These are phyloP conservation scores for Lamproptera curius DNA, from an alignment of 2,888 invertebrate species.

Conservation along the genomic window DNA sequence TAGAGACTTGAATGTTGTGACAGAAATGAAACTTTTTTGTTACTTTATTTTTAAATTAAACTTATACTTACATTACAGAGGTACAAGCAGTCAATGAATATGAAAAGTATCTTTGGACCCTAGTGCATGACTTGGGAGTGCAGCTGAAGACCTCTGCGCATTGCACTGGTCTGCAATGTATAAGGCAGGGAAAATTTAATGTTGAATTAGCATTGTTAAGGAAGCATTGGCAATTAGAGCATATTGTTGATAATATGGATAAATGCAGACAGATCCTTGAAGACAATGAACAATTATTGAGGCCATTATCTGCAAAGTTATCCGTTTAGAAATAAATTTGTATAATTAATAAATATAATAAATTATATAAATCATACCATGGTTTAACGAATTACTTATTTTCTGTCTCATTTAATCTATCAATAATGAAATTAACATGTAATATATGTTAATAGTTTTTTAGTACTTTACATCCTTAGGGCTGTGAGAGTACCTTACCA, in stretches of 20 bases:
- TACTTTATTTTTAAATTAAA: too few relatives aligned
- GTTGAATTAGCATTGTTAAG: slow-evolving; percentile 86
- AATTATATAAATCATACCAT: too few relatives aligned
- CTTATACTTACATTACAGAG: slow-evolving; percentile 85
- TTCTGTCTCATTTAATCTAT: too few relatives aligned
- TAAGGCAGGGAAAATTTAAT: slow-evolving; percentile 89
- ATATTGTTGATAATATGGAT: slow-evolving; percentile 82
- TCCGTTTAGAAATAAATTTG: slow-evolving; percentile 28
- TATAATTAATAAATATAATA: not conserved
- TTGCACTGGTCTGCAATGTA: slow-evolving; percentile 87
- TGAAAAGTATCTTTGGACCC: slow-evolving; percentile 84
- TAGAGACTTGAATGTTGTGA: too few relatives aligned
- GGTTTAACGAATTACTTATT: too few relatives aligned
- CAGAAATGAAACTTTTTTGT: too few relatives aligned
- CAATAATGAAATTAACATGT: too few relatives aligned
- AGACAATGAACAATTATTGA: slow-evolving; percentile 63
- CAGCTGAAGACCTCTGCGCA: slow-evolving; percentile 88
- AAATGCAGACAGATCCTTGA: slow-evolving; percentile 73
- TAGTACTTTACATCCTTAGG: too few relatives aligned
- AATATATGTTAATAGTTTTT: too few relatives aligned
- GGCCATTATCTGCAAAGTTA: slow-evolving; percentile 53
- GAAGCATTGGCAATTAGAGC: slow-evolving; percentile 88
- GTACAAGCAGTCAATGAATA: slow-evolving; percentile 92
- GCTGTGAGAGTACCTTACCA: too few relatives aligned
- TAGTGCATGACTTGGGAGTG: slow-evolving; percentile 92